These are phyloP conservation scores for Pelmatolapia mariae DNA, from an alignment of 2,113 vertebrate species.

Conservation along the genomic window DNA sequence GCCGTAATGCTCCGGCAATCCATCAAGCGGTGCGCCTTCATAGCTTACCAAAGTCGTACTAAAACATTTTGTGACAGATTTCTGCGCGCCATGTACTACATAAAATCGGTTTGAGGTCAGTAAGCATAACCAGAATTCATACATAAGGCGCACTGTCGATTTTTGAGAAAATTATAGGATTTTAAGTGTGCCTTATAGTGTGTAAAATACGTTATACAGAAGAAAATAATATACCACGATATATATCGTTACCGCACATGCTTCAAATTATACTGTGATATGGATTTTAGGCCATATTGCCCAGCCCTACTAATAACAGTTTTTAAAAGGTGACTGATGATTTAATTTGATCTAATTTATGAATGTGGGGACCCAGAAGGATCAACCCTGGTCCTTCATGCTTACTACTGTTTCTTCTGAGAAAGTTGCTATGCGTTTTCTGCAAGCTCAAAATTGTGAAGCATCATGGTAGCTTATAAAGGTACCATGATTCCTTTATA, in stretches of 20 bases:
- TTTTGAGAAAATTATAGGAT: neutral
- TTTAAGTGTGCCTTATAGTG: neutral
- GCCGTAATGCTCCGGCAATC: neutral
- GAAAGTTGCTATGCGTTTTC: neutral
- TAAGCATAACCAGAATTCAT: neutral
- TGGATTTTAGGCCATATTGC: neutral
- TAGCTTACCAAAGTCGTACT: neutral
- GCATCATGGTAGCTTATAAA: neutral
- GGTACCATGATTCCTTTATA: neutral
- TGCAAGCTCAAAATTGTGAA: neutral
- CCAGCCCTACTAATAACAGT: neutral
- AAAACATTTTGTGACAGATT: neutral
- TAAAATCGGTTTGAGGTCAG: neutral
- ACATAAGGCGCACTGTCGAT: neutral
- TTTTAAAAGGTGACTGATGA: neutral
- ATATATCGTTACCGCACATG: neutral
- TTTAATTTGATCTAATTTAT: neutral
- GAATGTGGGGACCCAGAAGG: neutral
- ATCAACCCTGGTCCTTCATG: neutral
- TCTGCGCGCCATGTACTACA: fast-evolving
- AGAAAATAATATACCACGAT: neutral
- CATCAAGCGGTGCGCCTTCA: neutral
- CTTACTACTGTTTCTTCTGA: neutral
- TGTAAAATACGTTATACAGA: fast-evolving
- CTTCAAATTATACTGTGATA: neutral